Conservation (phyloP, 64 coral and sea anemone genomes). For the Montipora capricornis region DNA sequence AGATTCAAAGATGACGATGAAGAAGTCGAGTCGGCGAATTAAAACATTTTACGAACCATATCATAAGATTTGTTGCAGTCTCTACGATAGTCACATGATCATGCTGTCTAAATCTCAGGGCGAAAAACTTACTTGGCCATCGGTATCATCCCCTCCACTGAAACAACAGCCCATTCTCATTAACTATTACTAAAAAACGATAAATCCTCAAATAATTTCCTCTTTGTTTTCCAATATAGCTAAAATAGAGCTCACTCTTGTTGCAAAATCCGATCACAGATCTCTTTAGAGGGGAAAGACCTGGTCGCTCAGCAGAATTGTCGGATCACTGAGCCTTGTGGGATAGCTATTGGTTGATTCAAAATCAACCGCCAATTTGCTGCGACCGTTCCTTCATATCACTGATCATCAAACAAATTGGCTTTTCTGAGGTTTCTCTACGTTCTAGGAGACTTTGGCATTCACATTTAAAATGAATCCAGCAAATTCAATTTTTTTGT, state of each 20-base stretch:
- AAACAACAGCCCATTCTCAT: conserved; percentile 91
- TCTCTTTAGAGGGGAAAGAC: neutral
- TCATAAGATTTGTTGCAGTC: no score
- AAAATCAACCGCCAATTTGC: conserved; percentile 46
- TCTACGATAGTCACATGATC: conserved; percentile 21
- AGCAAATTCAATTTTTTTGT: conserved; percentile 7
- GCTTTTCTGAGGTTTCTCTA: neutral
- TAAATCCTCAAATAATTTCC: neutral
- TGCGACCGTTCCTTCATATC: neutral
- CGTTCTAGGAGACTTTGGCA: neutral
- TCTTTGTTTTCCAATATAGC: neutral
- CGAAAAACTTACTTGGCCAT: conserved; percentile 17
- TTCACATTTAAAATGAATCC: conserved; percentile 2
- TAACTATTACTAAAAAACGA: neutral
- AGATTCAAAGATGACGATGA: no score
- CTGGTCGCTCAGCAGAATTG: neutral
- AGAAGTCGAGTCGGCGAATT: no score
- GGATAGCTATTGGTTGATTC: neutral
- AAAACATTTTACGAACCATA: no score
- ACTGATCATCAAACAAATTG: neutral
- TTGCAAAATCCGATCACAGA: neutral
- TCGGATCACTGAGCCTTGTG: neutral
- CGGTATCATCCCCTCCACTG: conserved; percentile 70
- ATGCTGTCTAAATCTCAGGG: neutral
- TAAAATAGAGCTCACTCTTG: neutral